Evolutionary conservation across 35 echinoderm and acorn worm genomes (phyloP).

Genomic region (Apostichopus parvimensis): DNA sequence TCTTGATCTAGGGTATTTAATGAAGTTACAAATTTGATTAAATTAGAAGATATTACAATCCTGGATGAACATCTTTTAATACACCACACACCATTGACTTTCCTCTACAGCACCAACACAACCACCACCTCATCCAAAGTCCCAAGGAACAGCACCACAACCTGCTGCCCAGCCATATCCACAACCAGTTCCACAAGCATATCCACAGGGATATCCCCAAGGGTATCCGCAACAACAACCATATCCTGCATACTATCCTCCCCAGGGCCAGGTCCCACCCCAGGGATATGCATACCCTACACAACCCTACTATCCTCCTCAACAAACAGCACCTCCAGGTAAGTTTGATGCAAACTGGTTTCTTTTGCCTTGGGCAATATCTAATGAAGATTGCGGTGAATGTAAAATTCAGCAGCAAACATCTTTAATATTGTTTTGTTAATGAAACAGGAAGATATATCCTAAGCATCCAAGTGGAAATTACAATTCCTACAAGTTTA

Average conservation of each 20-base stretch:
- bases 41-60: too few species aligned
- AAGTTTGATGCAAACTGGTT: background rate
- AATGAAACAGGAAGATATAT: too few species aligned
- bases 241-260: constrained; percentile 7
- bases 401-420: too few species aligned
- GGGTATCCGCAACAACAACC: constrained; percentile 7
- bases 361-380: too few species aligned
- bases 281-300: background rate
- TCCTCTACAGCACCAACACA: constrained; percentile 24
- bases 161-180: constrained; percentile 36
- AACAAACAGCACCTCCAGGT: constrained; percentile 5
- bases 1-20: too few species aligned
- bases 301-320: background rate
- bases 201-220: constrained; percentile 31
- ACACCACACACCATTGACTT: background rate
- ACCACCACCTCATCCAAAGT: constrained; percentile 35
- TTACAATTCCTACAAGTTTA: too few species aligned
- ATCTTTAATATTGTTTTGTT: too few species aligned
- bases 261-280: constrained; percentile 3
- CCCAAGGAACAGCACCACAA: constrained; percentile 28
- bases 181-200: constrained; percentile 48
- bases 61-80: too few species aligned
- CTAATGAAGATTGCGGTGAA: too few species aligned
- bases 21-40: too few species aligned
- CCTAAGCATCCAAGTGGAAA: too few species aligned